phyloP scores from a whole-genome alignment of 2,113 vertebrate species.

The Ictalurus punctatus region DNA sequence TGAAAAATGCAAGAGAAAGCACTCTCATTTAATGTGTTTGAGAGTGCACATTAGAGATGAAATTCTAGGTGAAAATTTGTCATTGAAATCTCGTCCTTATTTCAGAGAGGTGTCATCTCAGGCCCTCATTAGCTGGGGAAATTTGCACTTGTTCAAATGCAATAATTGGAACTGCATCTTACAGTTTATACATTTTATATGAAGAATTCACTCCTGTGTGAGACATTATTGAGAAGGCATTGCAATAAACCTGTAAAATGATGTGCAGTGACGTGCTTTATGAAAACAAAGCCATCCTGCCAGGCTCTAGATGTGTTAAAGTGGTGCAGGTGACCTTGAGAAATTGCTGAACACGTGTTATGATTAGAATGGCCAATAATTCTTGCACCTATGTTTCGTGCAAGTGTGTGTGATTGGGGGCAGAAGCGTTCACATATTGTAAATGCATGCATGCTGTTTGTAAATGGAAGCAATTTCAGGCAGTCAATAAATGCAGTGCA shows the following conservation, averaged over 20 bases:
- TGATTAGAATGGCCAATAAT: neutral
- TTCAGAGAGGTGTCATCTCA: neutral
- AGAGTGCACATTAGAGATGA: neutral
- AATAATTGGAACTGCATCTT: conserved; percentile 8
- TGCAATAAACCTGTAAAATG: conserved; percentile 5
- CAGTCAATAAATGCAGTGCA: conserved; percentile 23
- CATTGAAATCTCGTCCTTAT: neutral
- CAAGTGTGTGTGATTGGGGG: neutral
- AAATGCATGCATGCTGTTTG: neutral
- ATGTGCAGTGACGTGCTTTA: neutral
- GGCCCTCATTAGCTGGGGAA: neutral
- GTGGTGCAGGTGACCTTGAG: conserved; percentile 1
- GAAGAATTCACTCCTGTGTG: neutral
- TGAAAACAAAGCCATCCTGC: neutral
- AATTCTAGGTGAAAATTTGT: neutral
- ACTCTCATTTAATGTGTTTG: neutral
- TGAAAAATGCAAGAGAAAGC: neutral
- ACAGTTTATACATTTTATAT: neutral
- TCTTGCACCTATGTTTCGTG: neutral
- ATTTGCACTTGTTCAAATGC: conserved; percentile 3
- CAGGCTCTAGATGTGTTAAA: neutral
- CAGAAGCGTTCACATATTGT: neutral
- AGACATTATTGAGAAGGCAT: neutral
- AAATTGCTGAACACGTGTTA: neutral
- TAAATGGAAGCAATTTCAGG: conserved; percentile 24